Conservation (phyloP, 2,113 vertebrate species). For the Donacobius atricapilla region DNA sequence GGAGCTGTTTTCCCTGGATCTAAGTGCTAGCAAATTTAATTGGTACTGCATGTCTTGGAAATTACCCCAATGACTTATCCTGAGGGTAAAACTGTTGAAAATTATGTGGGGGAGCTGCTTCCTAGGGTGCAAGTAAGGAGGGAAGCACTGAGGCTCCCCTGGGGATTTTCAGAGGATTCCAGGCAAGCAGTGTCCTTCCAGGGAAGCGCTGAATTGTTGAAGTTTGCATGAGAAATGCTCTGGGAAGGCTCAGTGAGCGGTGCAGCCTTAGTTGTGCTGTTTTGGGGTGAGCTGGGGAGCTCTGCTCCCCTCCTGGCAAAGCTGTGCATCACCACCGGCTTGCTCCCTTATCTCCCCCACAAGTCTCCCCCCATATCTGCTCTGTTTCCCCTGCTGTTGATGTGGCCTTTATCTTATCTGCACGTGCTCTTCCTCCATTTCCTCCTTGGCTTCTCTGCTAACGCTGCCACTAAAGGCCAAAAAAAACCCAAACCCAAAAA, state of each 20-base stretch:
- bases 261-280: background rate
- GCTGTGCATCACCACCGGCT: background rate
- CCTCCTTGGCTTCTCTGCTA: background rate
- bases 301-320: background rate
- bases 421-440: background rate
- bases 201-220: fast-evolving
- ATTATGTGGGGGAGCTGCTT: background rate
- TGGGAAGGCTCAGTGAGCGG: fast-evolving
- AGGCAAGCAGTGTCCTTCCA: background rate
- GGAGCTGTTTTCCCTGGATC: background rate
- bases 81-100: background rate
- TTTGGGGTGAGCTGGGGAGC: background rate
- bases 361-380: background rate
- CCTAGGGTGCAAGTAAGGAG: background rate
- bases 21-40: background rate
- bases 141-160: background rate
- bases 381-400: background rate
- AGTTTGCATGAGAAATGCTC: background rate
- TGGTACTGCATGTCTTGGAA: background rate
- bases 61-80: background rate
- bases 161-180: background rate
- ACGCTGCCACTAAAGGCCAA: background rate
- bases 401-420: constrained; percentile 21
- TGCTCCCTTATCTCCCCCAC: background rate
- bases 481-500: no score